phyloP scores from a whole-genome alignment of 1,140 invertebrate species.

The Trialeurodes vaporariorum region DNA sequence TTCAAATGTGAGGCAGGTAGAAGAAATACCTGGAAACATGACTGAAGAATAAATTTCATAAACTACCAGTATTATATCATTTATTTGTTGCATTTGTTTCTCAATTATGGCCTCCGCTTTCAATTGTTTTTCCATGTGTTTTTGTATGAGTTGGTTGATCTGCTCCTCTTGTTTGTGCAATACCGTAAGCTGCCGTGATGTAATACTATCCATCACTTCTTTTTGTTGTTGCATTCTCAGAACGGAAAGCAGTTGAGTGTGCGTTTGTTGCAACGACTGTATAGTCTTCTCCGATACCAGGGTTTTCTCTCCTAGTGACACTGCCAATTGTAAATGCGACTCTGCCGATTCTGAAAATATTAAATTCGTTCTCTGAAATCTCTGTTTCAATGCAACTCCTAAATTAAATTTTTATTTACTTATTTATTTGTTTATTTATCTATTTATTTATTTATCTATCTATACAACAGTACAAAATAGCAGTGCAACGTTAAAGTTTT shows the following conservation, averaged over 20 bases:
- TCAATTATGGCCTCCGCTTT: neutral
- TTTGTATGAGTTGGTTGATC: conserved; percentile 3
- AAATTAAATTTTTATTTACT: no score
- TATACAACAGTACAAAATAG: no score
- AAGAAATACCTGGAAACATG: no score
- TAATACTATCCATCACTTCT: conserved; percentile 3
- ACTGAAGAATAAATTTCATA: no score
- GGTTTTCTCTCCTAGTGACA: neutral
- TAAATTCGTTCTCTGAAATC: no score
- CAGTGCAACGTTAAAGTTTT: no score
- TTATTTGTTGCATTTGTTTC: conserved; percentile 4
- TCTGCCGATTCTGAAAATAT: neutral
- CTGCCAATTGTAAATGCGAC: neutral
- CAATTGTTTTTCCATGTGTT: neutral
- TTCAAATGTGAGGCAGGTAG: no score
- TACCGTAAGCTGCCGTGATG: neutral
- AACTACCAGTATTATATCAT: neutral
- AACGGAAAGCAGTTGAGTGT: neutral
- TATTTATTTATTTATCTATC: no score
- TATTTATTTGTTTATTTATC: no score
- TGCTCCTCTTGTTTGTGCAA: conserved; percentile 4
- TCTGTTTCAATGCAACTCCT: no score
- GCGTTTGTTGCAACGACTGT: conserved; percentile 6
- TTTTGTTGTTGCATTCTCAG: conserved; percentile 8
- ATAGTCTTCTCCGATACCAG: neutral